These are phyloP conservation scores for Poliocrania exsul DNA, from an alignment of 2,797 vertebrate species.

Conservation along the genomic window DNA sequence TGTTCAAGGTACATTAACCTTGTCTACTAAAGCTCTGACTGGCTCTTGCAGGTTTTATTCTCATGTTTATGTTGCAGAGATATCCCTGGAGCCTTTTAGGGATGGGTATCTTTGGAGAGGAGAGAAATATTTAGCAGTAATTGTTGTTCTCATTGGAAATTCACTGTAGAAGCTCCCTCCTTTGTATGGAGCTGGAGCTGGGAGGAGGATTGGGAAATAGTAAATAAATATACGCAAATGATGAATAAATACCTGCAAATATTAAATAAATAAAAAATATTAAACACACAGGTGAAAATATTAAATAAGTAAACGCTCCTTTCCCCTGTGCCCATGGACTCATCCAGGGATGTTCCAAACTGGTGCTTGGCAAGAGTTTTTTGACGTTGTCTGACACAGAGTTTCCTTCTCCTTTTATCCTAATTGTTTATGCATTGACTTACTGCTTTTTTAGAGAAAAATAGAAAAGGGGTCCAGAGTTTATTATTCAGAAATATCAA, in stretches of 20 bases:
- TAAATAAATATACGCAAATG: neutral
- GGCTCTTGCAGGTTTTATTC: conserved; percentile 61
- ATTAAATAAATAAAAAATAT: neutral
- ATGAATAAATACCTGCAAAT: neutral
- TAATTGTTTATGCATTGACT: neutral
- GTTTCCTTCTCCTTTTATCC: neutral
- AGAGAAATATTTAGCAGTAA: conserved; percentile 36
- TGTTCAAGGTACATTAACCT: conserved; percentile 69
- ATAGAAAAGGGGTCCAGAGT: neutral
- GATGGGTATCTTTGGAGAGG: conserved; percentile 16
- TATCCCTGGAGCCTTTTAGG: conserved; percentile 48
- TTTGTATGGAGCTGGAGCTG: neutral
- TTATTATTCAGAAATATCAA: neutral
- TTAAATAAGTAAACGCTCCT: neutral
- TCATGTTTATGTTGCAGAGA: conserved; percentile 50
- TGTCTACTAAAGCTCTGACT: conserved; percentile 51
- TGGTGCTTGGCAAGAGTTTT: neutral
- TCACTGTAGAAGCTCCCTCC: neutral
- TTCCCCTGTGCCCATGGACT: neutral
- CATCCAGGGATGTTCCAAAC: neutral
- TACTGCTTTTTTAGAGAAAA: neutral
- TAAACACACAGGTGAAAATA: neutral
- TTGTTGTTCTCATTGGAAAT: conserved; percentile 30
- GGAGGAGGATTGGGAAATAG: neutral
- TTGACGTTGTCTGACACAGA: accelerated